A percentile compares a stretch with the other conserved stretches of the same genome.
phyloP scores from a whole-genome alignment of 2,888 invertebrate species.

The Antheraea yamamai region DNA sequence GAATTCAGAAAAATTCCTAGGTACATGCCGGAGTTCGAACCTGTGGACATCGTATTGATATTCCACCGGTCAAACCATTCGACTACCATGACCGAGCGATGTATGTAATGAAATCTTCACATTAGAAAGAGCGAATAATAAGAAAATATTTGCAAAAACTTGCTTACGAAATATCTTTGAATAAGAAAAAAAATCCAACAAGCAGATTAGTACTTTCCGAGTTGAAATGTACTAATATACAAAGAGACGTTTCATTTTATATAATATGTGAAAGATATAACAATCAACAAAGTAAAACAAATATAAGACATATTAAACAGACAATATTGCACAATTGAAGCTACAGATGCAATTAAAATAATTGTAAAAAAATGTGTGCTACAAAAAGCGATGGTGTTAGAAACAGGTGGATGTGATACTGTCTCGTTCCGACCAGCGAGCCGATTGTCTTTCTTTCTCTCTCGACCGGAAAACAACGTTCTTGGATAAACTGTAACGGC shows the following conservation, averaged over 20 bases:
- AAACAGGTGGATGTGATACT: constrained; percentile 65
- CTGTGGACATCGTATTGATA: too few species aligned
- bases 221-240: neutral
- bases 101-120: too few species aligned
- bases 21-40: too few species aligned
- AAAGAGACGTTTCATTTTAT: neutral
- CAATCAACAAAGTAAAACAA: neutral
- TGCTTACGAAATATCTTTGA: too few species aligned
- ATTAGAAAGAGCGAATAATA: too few species aligned
- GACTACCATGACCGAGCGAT: too few species aligned
- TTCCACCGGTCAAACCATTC: too few species aligned
- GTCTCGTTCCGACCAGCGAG: constrained; percentile 41
- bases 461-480: constrained; percentile 65
- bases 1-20: too few species aligned
- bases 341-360: constrained; percentile 60
- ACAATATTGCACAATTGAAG: constrained; percentile 66
- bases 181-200: too few species aligned
- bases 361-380: constrained; percentile 49
- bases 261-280: constrained; percentile 3
- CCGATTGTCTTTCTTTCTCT: constrained; percentile 43
- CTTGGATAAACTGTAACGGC: constrained; percentile 76
- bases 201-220: neutral
- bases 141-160: too few species aligned
- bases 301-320: neutral
- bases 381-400: constrained; percentile 36